phyloP scores from a whole-genome alignment of 2,888 invertebrate genomes.

The Galeruca laticollis region DNA sequence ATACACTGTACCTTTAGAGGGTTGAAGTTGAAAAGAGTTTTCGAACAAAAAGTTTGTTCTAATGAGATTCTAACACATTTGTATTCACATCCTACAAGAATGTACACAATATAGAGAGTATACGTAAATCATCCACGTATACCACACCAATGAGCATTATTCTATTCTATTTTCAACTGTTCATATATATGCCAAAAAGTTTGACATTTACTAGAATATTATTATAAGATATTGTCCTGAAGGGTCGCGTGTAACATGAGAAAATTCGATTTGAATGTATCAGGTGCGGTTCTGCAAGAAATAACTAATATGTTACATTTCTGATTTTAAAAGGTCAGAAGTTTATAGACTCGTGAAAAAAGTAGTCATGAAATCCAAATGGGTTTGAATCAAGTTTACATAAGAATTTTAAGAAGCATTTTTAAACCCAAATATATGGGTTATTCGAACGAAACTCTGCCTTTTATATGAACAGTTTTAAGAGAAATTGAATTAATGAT shows the following conservation, averaged over 20 bases:
- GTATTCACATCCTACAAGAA: no score
- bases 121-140: no score
- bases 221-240: conserved; percentile 35
- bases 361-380: neutral
- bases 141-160: neutral
- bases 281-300: conserved; percentile 2
- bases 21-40: no score
- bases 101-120: no score
- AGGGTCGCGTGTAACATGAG: conserved; percentile 42
- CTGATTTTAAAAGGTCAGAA: neutral
- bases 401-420: neutral
- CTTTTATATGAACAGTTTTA: no score
- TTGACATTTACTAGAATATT: conserved; percentile 34
- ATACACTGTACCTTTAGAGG: no score
- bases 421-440: no score
- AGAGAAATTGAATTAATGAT: no score
- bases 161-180: neutral
- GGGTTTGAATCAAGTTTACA: neutral
- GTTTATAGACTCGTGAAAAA: neutral
- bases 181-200: conserved; percentile 18
- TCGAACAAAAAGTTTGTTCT: no score
- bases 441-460: no score
- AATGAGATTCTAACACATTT: no score
- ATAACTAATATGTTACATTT: neutral
- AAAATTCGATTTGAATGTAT: conserved; percentile 29